These are phyloP conservation scores for Amphilophus citrinellus DNA, from an alignment of 2,113 vertebrate genomes.

Conservation along the genomic window DNA sequence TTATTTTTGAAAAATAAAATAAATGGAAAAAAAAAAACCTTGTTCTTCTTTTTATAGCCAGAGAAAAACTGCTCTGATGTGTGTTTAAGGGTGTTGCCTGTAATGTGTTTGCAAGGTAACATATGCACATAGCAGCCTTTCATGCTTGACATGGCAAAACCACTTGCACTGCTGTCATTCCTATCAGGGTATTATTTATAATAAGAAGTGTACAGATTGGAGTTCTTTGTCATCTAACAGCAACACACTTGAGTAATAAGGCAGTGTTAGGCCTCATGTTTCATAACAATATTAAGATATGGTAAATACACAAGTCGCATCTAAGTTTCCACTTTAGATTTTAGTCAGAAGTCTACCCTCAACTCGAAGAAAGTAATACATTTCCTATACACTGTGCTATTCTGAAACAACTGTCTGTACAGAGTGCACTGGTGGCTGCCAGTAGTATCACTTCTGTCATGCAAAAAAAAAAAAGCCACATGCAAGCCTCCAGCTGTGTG, in stretches of 20 bases:
- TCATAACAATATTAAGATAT: constrained; percentile 2
- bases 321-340: neutral
- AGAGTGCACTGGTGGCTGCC: neutral
- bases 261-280: neutral
- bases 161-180: neutral
- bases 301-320: neutral
- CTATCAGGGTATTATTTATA: neutral
- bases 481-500: neutral
- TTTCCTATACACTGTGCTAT: neutral
- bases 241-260: neutral
- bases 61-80: neutral
- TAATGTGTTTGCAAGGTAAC: neutral
- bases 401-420: neutral
- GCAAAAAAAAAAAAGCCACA: neutral
- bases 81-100: neutral
- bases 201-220: neutral
- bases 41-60: neutral
- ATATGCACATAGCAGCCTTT: neutral
- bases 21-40: neutral
- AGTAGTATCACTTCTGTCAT: constrained; percentile 25
- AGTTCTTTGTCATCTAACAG: constrained; percentile 3
- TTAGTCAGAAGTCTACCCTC: neutral
- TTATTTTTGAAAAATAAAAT: constrained; percentile 6
- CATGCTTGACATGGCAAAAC: neutral
- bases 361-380: neutral